A percentile compares a stretch with the other conserved stretches of the same genome.
Conservation (phyloP, 2,888 invertebrate species). For the Sphaeridia pumilis region DNA sequence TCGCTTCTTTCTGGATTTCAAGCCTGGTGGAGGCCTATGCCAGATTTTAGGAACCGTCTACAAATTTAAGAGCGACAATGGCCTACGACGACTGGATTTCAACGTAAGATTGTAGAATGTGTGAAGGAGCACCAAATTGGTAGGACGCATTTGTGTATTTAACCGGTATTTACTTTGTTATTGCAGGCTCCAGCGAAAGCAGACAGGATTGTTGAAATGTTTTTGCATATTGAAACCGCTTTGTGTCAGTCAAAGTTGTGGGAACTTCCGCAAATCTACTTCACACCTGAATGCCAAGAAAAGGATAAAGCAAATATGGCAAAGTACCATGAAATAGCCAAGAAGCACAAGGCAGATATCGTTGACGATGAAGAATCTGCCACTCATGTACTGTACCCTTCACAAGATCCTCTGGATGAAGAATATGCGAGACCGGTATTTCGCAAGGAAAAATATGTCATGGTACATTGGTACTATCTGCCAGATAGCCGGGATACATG, state of each 20-base stretch:
- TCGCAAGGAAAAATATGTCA: slow-evolving; percentile 64
- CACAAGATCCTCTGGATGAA: slow-evolving; percentile 71
- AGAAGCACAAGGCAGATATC: slow-evolving; percentile 65
- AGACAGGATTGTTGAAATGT: slow-evolving; percentile 87
- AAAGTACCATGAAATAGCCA: slow-evolving; percentile 77
- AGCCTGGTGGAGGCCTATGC: slow-evolving; percentile 82
- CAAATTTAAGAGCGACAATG: slow-evolving; percentile 91
- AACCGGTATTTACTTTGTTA: too few relatives aligned
- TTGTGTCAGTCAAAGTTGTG: slow-evolving; percentile 69
- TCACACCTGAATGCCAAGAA: slow-evolving; percentile 53
- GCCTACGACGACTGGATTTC: slow-evolving; percentile 89
- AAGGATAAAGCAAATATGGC: slow-evolving; percentile 67
- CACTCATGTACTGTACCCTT: slow-evolving; percentile 80
- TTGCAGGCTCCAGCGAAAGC: slow-evolving; percentile 71
- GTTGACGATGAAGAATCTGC: slow-evolving; percentile 75
- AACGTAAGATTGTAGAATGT: too few relatives aligned
- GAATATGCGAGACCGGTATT: slow-evolving; percentile 81
- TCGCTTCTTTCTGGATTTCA: slow-evolving; percentile 91
- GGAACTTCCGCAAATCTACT: slow-evolving; percentile 64
- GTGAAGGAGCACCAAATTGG: too few relatives aligned
- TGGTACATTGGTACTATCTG: slow-evolving; percentile 92
- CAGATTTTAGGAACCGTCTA: slow-evolving; percentile 86
- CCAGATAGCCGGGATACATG: slow-evolving; percentile 88
- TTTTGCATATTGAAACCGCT: slow-evolving; percentile 74
- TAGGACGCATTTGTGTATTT: too few relatives aligned